These are phyloP conservation scores for Argynnis bischoffii DNA, from an alignment of 2,888 invertebrate genomes.

Conservation along the genomic window DNA sequence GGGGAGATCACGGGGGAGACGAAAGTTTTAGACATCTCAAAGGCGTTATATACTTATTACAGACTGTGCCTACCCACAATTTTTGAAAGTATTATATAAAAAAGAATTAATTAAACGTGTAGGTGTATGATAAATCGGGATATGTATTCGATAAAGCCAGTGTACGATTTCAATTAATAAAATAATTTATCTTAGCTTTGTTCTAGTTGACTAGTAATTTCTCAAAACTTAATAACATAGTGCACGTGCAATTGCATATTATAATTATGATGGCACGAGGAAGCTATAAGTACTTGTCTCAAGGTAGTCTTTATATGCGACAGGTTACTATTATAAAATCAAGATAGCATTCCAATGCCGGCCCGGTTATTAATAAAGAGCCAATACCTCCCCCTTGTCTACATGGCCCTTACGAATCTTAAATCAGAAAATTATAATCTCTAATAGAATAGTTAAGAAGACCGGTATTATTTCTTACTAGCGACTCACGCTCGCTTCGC, in stretches of 20 bases:
- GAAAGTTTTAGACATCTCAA: too few relatives aligned
- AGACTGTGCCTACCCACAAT: too few relatives aligned
- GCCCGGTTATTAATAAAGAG: slow-evolving; percentile 72
- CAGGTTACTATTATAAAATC: slow-evolving; percentile 69
- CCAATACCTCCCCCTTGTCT: slow-evolving; percentile 64
- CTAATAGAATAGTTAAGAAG: slow-evolving; percentile 17
- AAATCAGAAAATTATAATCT: slow-evolving; percentile 57
- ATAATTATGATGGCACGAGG: slow-evolving; percentile 47
- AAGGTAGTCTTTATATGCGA: slow-evolving; percentile 50
- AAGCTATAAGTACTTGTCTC: slow-evolving; percentile 55
- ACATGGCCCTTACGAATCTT: slow-evolving; percentile 58
- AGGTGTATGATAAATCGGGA: too few relatives aligned
- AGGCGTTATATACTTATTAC: too few relatives aligned
- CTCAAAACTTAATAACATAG: slow-evolving; percentile 32
- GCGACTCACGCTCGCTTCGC: too few relatives aligned
- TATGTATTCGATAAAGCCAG: too few relatives aligned
- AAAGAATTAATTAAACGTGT: too few relatives aligned
- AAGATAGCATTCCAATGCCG: slow-evolving; percentile 61
- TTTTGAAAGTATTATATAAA: too few relatives aligned
- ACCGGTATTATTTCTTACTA: not conserved
- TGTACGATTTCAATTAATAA: slow-evolving; percentile 17
- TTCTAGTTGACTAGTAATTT: slow-evolving; percentile 30
- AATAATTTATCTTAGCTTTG: slow-evolving; percentile 21
- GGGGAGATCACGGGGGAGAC: too few relatives aligned
- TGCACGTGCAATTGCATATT: slow-evolving; percentile 34